Evolutionary conservation across 92 coral and sea anemone species (phyloP), one percentile per base, ranked within the genome.

Genomic region (Micromussa lordhowensis): DNA sequence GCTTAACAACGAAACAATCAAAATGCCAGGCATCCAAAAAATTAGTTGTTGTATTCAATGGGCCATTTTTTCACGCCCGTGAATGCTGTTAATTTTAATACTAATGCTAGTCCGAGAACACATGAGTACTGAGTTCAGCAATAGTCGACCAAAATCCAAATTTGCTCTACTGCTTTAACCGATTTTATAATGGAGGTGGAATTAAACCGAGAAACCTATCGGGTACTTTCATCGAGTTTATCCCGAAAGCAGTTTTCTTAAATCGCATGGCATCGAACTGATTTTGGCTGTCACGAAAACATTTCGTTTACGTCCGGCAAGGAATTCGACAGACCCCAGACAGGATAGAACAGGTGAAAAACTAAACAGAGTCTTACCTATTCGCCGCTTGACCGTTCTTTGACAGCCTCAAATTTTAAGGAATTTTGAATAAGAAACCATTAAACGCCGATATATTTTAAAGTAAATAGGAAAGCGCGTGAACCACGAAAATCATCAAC

Each of bases 211-310:
- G 78, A 84, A 68, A 74, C n/a, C 2, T 10, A 14, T 55, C 75
- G 30, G 68, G n/a, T 16, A 57, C 26, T 12, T 57, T 35, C 36
- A 5, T 49, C 77, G 49, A 68, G 68, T 82, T 48, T 22, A 82
- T 48, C 70, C 68, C 35, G 69, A 66, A 66, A 81, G 18, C 35
- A 30, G 15, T 26, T 58, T n/a, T 74, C 72, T 19, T 57, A 84
- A 84, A 84, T 75, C 57, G 32, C 81, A 55, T 73, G 58, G 81
- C 88, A 84, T 74, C 88, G 88, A 84, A 74, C 57, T 61, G 68
- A 24, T 74, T 74, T 28, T 38, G 78, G 51, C 49, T 32, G 58
- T 77, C 79, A 73, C 72, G 81, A 58, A 73, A 82, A 66, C 30
- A 28, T 66, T 68, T 48, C 49, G n/a, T 82, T 68, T 68, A 29